Evolutionary conservation across 2,888 invertebrate species (phyloP).

Genomic region (Microplitis manilae): DNA sequence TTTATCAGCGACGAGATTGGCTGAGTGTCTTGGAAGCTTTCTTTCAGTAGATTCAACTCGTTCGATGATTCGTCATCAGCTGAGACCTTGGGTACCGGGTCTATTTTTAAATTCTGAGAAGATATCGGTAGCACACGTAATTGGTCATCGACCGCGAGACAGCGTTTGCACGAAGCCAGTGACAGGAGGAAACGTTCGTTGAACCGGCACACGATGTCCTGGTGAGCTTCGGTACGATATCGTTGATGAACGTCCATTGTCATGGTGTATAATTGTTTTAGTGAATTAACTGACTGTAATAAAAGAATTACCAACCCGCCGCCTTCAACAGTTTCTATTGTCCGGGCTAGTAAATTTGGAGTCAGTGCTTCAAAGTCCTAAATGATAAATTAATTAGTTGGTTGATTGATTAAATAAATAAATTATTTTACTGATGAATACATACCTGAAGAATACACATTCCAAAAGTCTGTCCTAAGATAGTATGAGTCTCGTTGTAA

Average conservation of each 20-base stretch:
- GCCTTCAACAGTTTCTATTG: conserved; percentile 98
- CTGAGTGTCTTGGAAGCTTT: conserved; percentile 89
- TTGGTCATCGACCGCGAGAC: conserved; percentile 95
- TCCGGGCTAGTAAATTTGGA: conserved; percentile 95
- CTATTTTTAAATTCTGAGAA: conserved; percentile 87
- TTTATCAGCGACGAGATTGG: conserved; percentile 92
- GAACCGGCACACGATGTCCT: conserved; percentile 91
- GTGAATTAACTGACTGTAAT: conserved; percentile 86
- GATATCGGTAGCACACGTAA: conserved; percentile 93
- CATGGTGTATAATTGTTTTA: conserved; percentile 95
- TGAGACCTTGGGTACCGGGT: conserved; percentile 77
- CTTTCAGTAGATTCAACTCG: conserved; percentile 83
- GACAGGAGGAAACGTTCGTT: conserved; percentile 97
- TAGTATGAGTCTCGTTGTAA: conserved; percentile 97
- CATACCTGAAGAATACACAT: conserved; percentile 92
- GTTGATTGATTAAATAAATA: neutral
- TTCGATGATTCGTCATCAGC: conserved; percentile 73
- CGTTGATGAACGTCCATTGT: conserved; percentile 98
- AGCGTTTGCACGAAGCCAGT: conserved; percentile 87
- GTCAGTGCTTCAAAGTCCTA: conserved; percentile 98
- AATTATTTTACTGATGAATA: neutral
- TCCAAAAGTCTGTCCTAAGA: conserved; percentile 97
- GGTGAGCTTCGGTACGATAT: conserved; percentile 95
- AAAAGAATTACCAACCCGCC: conserved; percentile 94
- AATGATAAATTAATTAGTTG: neutral